Evolutionary conservation across 2,888 invertebrate genomes (phyloP).

Genomic region (Yponomeuta cagnagella): DNA sequence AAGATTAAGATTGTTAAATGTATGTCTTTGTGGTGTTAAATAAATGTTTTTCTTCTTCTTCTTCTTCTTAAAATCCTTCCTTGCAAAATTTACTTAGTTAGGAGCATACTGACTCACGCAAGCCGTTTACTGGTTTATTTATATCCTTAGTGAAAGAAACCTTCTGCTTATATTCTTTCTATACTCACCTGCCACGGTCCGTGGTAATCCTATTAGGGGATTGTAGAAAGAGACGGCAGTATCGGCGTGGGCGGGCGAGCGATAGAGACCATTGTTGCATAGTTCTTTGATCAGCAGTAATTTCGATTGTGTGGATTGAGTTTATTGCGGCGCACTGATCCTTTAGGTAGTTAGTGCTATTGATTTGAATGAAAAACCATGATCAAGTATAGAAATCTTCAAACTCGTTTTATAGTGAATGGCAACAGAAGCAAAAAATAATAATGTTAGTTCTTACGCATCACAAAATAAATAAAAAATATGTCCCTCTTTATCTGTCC

Average conservation of each 20-base stretch:
- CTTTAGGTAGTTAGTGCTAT: not conserved
- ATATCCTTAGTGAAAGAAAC: slow-evolving; percentile 14
- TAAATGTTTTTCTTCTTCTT: too few relatives aligned
- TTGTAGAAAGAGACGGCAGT: slow-evolving; percentile 26
- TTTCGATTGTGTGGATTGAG: slow-evolving; percentile 22
- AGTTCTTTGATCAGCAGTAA: slow-evolving; percentile 19
- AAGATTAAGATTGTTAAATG: too few relatives aligned
- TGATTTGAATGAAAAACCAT: not conserved
- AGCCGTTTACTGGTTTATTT: too few relatives aligned
- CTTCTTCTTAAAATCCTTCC: too few relatives aligned
- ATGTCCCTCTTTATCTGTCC: too few relatives aligned
- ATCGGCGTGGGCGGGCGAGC: slow-evolving; percentile 47
- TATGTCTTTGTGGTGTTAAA: too few relatives aligned
- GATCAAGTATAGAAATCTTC: not conserved
- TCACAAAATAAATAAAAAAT: too few relatives aligned
- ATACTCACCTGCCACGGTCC: slow-evolving; percentile 48
- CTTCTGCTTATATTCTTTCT: not conserved
- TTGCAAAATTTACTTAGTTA: too few relatives aligned
- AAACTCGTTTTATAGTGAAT: not conserved
- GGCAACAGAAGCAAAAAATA: not conserved
- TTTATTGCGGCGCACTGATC: slow-evolving; percentile 20
- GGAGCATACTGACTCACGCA: too few relatives aligned
- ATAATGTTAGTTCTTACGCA: not conserved
- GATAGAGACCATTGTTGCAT: slow-evolving; percentile 27
- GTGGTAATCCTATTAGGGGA: slow-evolving; percentile 65